Conservation (phyloP, 2,888 invertebrate genomes). For the Diarsia rubi region DNA sequence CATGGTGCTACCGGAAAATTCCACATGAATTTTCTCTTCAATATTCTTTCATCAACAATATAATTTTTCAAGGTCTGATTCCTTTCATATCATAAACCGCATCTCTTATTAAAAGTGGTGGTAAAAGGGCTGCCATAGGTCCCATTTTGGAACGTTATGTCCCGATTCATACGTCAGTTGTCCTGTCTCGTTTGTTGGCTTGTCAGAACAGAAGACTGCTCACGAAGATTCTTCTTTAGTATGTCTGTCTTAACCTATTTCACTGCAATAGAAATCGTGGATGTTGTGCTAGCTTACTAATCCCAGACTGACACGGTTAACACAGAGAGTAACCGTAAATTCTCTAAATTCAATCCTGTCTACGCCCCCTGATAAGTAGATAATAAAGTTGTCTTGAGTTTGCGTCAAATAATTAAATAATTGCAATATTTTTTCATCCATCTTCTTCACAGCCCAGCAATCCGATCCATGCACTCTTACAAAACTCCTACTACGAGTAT, state of each 20-base stretch:
- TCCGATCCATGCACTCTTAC: no score
- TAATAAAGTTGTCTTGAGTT: neutral
- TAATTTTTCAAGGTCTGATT: neutral
- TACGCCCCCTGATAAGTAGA: neutral
- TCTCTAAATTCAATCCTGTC: neutral
- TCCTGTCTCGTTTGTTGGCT: neutral
- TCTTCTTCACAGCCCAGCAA: no score
- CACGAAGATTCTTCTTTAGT: no score
- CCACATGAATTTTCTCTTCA: neutral
- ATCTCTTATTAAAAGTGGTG: neutral
- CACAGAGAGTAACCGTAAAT: no score
- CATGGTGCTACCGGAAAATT: neutral
- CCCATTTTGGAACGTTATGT: neutral
- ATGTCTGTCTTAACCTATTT: no score
- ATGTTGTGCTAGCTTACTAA: neutral
- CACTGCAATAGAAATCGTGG: neutral
- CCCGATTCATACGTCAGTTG: neutral
- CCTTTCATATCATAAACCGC: neutral
- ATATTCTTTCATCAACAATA: no score
- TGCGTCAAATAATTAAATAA: neutral
- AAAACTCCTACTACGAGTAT: neutral
- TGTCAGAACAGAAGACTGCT: neutral
- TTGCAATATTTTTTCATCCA: no score
- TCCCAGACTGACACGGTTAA: neutral
- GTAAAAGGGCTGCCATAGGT: neutral